Evolutionary conservation across 2,888 invertebrate species (phyloP).

Genomic region (Junonia oenone): DNA sequence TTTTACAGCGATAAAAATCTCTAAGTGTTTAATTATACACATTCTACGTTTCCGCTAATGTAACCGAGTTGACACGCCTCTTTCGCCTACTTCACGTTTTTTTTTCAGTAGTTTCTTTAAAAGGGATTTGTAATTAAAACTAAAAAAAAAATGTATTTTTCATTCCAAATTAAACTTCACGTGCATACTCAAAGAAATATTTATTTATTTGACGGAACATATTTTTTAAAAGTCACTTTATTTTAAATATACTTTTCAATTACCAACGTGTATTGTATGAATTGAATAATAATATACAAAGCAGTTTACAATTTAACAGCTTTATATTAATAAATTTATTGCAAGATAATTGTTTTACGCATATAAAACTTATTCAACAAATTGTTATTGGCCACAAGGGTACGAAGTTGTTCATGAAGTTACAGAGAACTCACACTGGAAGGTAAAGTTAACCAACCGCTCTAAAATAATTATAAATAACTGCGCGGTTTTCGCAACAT

Average conservation of each 20-base stretch:
- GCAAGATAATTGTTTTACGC: background rate
- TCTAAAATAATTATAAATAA: background rate
- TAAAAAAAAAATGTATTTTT: background rate
- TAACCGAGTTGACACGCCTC: constrained; percentile 29
- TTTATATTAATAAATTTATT: no score
- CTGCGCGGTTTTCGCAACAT: background rate
- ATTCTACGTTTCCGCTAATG: constrained; percentile 23
- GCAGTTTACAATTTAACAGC: no score
- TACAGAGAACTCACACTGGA: constrained; percentile 4
- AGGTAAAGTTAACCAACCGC: constrained; percentile 1
- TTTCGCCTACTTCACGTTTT: constrained; percentile 22
- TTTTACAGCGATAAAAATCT: constrained; percentile 24
- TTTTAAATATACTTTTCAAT: no score
- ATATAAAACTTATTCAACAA: background rate
- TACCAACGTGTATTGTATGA: no score
- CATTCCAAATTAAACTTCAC: background rate
- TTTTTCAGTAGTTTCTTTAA: constrained; percentile 21
- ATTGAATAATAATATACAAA: no score
- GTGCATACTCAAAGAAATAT: background rate
- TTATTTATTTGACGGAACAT: background rate
- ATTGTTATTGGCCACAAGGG: constrained; percentile 1
- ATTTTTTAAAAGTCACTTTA: background rate
- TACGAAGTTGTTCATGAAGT: constrained; percentile 4
- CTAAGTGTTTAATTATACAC: constrained; percentile 25
- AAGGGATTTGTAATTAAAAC: constrained; percentile 29